Base-by-base conservation (phyloP, 2,113 vertebrate species). In the Cyphomyrus plagiostoma region DNA sequence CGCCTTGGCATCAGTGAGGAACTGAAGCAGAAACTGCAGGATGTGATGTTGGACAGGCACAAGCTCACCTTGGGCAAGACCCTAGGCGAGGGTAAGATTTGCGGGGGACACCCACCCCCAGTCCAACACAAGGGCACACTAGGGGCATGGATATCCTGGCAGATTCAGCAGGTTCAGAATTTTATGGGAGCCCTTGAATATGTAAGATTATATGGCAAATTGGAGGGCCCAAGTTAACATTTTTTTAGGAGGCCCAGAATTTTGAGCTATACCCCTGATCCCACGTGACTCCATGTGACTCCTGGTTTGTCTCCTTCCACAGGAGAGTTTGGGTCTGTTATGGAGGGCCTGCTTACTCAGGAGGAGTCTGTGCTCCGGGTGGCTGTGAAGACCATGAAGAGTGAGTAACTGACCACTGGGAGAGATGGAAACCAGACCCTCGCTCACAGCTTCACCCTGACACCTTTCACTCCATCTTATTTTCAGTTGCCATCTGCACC, bases 371-470 rank as follows among this genome's bases (percentile, higher is more conserved):
- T 95, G 89, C 97, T 97, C 91, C 97, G 98, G 92, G 97, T 98
- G 35, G 97, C 97, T 0, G 97, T 98, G 48, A 98, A 98, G 94
- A 98, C 97, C 0, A 98, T 98, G 97, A 98, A 98, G 92, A 98
- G 97, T 98, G 92, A 97, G 97, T 96, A 26, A 46, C 50, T 84
- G 82, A 46, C 82, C 23, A 23, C 23, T 0, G 3, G 45, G 42
- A 9, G 42, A 23, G 21, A 48, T 48, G 23, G 82, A 39, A 70
- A 23, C 58, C 56, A 23, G 4, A 6, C 30, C 21, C 70, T 26
- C 9, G 21, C 10, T 11, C 42, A 84, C 82, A 84, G 26, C 84
- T 26, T 21, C 39, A 84, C n/a, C 62, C 19, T 39, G 8, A 83
- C 8, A 2, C 19, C 49, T 83, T 19, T 88, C 89, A n/a, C 19